Base-by-base conservation (phyloP, 2,797 vertebrate genomes). In the Pipistrellus nathusii region DNA sequence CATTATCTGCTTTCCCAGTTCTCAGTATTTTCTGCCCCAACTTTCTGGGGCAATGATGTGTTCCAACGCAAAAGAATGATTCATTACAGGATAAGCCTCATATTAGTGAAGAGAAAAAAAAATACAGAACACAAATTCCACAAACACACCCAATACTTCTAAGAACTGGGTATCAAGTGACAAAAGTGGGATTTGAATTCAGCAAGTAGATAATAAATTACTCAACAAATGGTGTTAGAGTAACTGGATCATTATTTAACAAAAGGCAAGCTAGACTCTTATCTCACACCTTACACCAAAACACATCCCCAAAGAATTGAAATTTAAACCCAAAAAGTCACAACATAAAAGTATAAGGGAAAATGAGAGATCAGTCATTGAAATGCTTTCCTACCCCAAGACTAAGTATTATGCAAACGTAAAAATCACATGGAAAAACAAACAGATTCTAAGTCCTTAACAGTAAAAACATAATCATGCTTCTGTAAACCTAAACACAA, bases 231-330 rank as follows among this genome's bases (percentile, higher is more conserved):
- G 30, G 27, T 20, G 8, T 72, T 30, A 59, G 44, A 66, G 35
- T 76, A 92, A 77, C 30, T 8, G 66, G 38, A 76, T 88, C 72
- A 23, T 25, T 85, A 82, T 90, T 91, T 85, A 55, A 83, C 69
- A 92, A 93, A 92, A 81, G 57, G 3, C 41, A 64, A 77, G 73
- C 76, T 90, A 78, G 69, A 76, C 64, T 83, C 48, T 90, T 80
- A 88, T 32, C 78, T 88, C 48, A 92, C 59, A 92, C 38, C 53
- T 78, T 69, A 88, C 73, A 86, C 35, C 17, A 85, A 91, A 92
- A 88, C 72, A 68, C 17, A 72, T 51, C 88, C 35, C n/a, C 30
- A 72, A 83, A 32, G 32, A 94, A 92, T n/a, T 71, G 86, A 93
- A 91, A 75, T 78, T 85, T 51, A 73, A 57, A 46, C 44, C 30